phyloP scores from a whole-genome alignment of 2,888 invertebrate species.

The Neria commutata region DNA sequence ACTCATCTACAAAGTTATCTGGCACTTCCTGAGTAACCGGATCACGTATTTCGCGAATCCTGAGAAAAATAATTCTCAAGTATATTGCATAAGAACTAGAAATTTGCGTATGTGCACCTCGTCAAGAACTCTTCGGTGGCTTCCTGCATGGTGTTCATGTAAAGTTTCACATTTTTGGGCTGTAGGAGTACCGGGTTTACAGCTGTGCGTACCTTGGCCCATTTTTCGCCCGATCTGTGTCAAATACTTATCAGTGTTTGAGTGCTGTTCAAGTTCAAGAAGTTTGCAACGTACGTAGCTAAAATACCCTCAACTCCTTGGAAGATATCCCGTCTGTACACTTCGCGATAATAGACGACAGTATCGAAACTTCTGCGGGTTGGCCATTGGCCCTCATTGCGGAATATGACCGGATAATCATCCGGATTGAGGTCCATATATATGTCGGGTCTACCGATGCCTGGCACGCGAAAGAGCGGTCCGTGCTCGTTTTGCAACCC shows the following conservation, averaged over 20 bases:
- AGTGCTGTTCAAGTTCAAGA: too few relatives aligned
- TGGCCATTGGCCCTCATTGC: constrained; percentile 63
- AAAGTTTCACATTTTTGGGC: constrained; percentile 66
- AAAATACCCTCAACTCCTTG: constrained; percentile 41
- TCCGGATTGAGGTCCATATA: constrained; percentile 64
- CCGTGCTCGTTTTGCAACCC: constrained; percentile 53
- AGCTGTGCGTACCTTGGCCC: constrained; percentile 71
- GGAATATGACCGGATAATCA: constrained; percentile 63
- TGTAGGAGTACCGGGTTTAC: constrained; percentile 73
- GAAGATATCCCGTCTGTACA: constrained; percentile 38
- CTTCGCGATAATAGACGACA: constrained; percentile 58
- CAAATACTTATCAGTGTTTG: too few relatives aligned
- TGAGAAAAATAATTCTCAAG: too few relatives aligned
- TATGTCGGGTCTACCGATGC: constrained; percentile 49
- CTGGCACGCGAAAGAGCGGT: constrained; percentile 59
- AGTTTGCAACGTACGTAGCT: constrained; percentile 41
- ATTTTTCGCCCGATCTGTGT: constrained; percentile 68
- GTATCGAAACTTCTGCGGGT: constrained; percentile 57
- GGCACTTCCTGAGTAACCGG: constrained; percentile 46
- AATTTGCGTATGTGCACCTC: too few relatives aligned
- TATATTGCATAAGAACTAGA: too few relatives aligned
- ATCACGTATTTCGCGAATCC: constrained; percentile 43
- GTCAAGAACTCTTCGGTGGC: constrained; percentile 62
- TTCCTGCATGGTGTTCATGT: constrained; percentile 63
- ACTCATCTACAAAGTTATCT: constrained; percentile 61